Base-by-base conservation (phyloP, 1,140 invertebrate genomes). In the Gonioctena quinquepunctata region DNA sequence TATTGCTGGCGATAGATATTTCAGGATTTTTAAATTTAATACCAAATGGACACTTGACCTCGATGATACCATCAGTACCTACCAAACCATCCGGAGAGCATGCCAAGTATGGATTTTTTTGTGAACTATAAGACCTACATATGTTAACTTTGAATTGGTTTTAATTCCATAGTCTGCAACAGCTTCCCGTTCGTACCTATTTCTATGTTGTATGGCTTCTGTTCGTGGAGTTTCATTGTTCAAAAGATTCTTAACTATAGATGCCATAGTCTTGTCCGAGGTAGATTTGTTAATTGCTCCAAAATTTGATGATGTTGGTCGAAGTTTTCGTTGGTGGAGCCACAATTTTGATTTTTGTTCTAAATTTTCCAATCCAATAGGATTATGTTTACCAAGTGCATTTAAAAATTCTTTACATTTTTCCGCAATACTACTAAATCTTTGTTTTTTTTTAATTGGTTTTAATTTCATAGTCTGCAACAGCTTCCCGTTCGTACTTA, bases 31-130 rank as follows among this genome's bases (percentile, higher is more conserved):
- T 21, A 27, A 19, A 52, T 69, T 61, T n/a, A 21, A 56, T 49
- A 28, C 33, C 25, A 52, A 59, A 72, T 2, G 70, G 70, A 57
- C 70, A 72, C 56, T 72, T 72, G 16, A 70, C 26, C 60, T 72
- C 66, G 21, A 72, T 57, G 11, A 71, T 50, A 1, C 64, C 62
- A 33, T 68, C 57, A 18, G 42, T 25, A 16, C 65, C 65, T 19
- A 69, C 8, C 2, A 71, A 56, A 3, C 69, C 69, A 52, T 71
- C 69, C 25, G 69, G 69, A 21, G 65, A 69, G 13, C 60, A 61
- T 23, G 50, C 65, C 33, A 71, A 18, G 27, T 60, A 71, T 22
- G 69, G 54, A 54, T n/a, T 54, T 54, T 0, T 19, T 54, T 22
- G 18, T 19, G 21, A 19, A 54, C 18, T 18, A 54, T 54, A 8